phyloP scores from a whole-genome alignment of 2,797 vertebrate species.

The Poliocrania exsul region DNA sequence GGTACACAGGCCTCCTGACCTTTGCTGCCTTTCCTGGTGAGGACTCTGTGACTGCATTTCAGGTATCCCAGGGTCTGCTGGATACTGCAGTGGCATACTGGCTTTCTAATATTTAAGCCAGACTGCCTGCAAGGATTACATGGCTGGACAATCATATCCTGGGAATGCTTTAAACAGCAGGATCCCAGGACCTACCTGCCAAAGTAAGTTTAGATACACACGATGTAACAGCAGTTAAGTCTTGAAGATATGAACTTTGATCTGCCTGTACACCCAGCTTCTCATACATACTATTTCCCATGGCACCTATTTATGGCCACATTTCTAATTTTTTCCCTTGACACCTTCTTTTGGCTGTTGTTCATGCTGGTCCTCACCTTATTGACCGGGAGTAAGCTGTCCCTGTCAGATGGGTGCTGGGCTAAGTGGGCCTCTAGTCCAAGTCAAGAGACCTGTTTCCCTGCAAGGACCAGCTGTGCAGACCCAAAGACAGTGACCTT shows the following conservation, averaged over 20 bases:
- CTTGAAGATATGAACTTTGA: not conserved
- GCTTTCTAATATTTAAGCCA: not conserved
- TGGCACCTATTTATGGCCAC: not conserved
- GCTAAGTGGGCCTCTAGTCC: not conserved
- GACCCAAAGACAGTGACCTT: not conserved
- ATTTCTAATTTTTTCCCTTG: not conserved
- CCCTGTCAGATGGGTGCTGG: not conserved
- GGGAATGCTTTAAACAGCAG: not conserved
- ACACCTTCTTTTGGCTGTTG: not conserved
- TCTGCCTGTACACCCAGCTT: not conserved
- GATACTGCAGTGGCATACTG: not conserved
- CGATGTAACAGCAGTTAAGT: accelerated
- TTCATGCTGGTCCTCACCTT: not conserved
- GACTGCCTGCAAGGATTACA: not conserved
- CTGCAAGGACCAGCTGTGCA: not conserved
- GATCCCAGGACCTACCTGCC: not conserved
- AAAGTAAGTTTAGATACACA: not conserved
- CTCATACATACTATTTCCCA: accelerated
- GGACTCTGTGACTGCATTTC: not conserved
- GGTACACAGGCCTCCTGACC: not conserved
- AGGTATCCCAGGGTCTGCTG: not conserved
- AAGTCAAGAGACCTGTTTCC: not conserved
- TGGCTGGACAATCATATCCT: not conserved
- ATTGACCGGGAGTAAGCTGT: not conserved
- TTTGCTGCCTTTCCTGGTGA: not conserved